Conservation (phyloP, 2,797 vertebrate genomes). For the Ficedula albicollis region DNA sequence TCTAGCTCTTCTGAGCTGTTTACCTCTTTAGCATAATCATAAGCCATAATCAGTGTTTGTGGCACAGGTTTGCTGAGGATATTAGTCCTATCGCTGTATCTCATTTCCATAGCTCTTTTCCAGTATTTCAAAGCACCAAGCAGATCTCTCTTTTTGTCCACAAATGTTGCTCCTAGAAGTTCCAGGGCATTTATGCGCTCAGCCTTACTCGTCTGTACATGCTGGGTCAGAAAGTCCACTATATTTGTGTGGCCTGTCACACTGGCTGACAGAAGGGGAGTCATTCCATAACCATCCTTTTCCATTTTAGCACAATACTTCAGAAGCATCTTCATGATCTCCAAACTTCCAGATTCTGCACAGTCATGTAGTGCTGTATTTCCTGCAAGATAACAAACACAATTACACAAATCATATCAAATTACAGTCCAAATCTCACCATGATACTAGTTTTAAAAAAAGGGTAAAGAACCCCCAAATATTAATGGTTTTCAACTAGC, state of each 20-base stretch:
- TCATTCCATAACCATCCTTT: conserved; percentile 97
- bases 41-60: conserved; percentile 93
- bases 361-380: conserved; percentile 98
- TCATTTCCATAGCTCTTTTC: conserved; percentile 97
- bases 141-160: conserved; percentile 97
- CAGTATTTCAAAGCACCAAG: conserved; percentile 97
- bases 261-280: conserved; percentile 94
- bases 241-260: conserved; percentile 99
- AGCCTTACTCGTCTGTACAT: conserved; percentile 87
- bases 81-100: conserved; percentile 88
- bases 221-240: conserved; percentile 92
- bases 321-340: conserved; percentile 98
- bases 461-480: neutral
- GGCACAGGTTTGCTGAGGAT: conserved; percentile 89
- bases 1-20: conserved; percentile 92
- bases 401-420: neutral
- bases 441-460: neutral
- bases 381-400: conserved; percentile 75
- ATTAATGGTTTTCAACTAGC: neutral
- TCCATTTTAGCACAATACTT: conserved; percentile 97
- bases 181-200: conserved; percentile 94
- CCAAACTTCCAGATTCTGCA: conserved; percentile 96
- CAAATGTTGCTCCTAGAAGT: conserved; percentile 95
- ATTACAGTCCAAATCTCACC: neutral
- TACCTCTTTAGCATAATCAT: conserved; percentile 95